A percentile compares a stretch with the other conserved stretches of the same genome.
Evolutionary conservation across 1,140 invertebrate genomes (phyloP).

Genomic region (Capitella teleta): DNA sequence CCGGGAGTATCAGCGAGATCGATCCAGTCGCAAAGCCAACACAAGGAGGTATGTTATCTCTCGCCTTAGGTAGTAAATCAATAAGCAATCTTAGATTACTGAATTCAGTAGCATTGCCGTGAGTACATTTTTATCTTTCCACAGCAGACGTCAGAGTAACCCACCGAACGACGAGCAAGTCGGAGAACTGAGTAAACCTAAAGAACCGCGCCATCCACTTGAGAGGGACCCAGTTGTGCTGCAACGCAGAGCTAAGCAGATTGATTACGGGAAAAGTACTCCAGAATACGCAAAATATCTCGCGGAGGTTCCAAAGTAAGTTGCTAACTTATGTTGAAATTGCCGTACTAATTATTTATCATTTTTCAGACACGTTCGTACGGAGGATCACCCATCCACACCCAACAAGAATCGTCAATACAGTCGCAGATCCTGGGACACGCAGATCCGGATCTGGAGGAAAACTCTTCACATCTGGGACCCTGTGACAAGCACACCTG

Average conservation of each 20-base stretch:
- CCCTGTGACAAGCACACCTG: too few relatives aligned
- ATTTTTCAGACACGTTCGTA: slow-evolving; percentile 5
- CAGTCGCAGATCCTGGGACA: slow-evolving; percentile 80
- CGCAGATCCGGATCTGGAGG: slow-evolving; percentile 73
- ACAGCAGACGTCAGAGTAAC: background rate
- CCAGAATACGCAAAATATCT: slow-evolving; percentile 72
- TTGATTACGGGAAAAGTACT: slow-evolving; percentile 91
- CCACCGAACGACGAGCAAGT: background rate
- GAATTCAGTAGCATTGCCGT: too few relatives aligned
- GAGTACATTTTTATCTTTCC: too few relatives aligned
- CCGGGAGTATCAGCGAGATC: too few relatives aligned
- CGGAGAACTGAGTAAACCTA: background rate
- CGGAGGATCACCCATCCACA: slow-evolving; percentile 59
- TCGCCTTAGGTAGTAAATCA: too few relatives aligned
- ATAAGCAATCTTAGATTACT: too few relatives aligned
- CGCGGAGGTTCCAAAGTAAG: slow-evolving; percentile 59
- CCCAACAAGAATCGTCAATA: slow-evolving; percentile 77
- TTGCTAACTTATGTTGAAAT: slow-evolving; percentile 1
- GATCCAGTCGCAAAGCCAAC: too few relatives aligned
- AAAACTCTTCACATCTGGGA: slow-evolving; percentile 74
- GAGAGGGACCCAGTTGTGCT: slow-evolving; percentile 58
- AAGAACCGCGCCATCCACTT: background rate
- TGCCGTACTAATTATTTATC: background rate
- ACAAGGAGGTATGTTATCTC: too few relatives aligned
- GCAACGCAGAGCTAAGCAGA: slow-evolving; percentile 74